Evolutionary conservation across 2,113 vertebrate genomes (phyloP).

Genomic region (Alces alces): DNA sequence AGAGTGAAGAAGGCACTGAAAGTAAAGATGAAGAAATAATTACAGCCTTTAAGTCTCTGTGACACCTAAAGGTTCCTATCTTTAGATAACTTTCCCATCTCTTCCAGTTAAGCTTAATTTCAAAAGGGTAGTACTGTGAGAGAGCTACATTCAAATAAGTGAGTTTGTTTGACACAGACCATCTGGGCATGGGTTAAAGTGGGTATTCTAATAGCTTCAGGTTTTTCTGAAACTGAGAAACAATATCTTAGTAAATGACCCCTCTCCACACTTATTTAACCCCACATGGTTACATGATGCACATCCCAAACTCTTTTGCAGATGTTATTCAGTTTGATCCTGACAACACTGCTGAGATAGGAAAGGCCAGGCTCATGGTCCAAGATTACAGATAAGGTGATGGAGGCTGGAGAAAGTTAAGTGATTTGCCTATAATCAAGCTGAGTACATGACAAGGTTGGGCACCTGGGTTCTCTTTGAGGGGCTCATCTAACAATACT

Average conservation of each 20-base stretch:
- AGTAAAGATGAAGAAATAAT: conserved; percentile 55
- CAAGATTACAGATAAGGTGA: background rate
- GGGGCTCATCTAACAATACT: background rate
- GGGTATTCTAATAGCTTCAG: background rate
- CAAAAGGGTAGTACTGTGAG: background rate
- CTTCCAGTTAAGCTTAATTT: conserved; percentile 44
- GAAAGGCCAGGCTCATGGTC: background rate
- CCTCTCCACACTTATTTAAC: background rate
- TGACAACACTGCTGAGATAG: background rate
- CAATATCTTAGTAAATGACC: background rate
- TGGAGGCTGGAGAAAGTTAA: background rate
- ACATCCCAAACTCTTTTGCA: background rate
- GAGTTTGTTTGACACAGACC: background rate
- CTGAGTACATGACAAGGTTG: background rate
- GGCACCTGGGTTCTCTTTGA: background rate
- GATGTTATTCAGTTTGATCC: background rate
- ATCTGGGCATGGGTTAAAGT: background rate
- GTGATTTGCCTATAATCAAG: background rate
- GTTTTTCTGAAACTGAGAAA: background rate
- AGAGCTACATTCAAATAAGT: conserved; percentile 17
- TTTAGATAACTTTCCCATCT: conserved; percentile 56
- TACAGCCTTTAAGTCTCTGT: conserved; percentile 39
- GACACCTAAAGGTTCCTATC: conserved; percentile 50
- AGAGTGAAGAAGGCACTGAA: conserved; percentile 44
- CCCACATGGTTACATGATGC: background rate